A percentile compares a stretch with the other conserved stretches of the same genome.
These are phyloP conservation scores for Blastobasis adustella DNA, from an alignment of 2,888 invertebrate species.

Conservation along the genomic window DNA sequence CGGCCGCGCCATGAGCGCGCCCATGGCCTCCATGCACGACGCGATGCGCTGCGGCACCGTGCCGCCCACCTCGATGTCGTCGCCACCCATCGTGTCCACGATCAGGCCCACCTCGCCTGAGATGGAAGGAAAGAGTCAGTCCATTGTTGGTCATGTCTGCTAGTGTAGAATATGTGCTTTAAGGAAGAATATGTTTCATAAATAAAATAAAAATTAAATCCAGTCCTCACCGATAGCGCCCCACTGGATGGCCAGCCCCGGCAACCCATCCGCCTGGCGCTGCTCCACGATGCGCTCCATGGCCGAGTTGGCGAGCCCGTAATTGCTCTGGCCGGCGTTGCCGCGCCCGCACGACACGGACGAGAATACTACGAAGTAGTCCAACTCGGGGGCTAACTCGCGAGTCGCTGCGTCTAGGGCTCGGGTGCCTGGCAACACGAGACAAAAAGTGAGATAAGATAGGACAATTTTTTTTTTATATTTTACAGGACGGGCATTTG, in stretches of 20 bases:
- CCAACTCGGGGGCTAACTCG: conserved; percentile 83
- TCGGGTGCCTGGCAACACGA: conserved; percentile 74
- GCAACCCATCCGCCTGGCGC: conserved; percentile 87
- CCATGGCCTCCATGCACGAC: conserved; percentile 93
- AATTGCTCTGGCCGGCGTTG: conserved; percentile 97
- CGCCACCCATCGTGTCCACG: conserved; percentile 91
- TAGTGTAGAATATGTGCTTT: too few species aligned
- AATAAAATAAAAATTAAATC: too few species aligned
- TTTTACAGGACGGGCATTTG: too few species aligned
- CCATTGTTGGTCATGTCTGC: too few species aligned
- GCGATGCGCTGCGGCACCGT: conserved; percentile 96
- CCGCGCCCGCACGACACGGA: conserved; percentile 98
- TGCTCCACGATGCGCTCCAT: conserved; percentile 97
- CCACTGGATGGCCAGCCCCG: conserved; percentile 96
- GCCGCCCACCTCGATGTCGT: conserved; percentile 94
- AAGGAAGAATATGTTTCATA: too few species aligned
- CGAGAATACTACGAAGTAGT: conserved; percentile 97
- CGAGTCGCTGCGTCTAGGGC: conserved; percentile 88
- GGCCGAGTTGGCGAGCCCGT: conserved; percentile 96
- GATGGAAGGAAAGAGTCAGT: not conserved
- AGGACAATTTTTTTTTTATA: not conserved
- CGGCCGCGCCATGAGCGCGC: conserved; percentile 91
- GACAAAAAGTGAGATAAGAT: not conserved
- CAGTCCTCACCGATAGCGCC: conserved; percentile 86
- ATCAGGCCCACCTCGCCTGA: conserved; percentile 93